A percentile compares a stretch with the other conserved stretches of the same genome.
Evolutionary conservation across 2,113 vertebrate genomes (phyloP).

Genomic region (Oncorhynchus nerka): DNA sequence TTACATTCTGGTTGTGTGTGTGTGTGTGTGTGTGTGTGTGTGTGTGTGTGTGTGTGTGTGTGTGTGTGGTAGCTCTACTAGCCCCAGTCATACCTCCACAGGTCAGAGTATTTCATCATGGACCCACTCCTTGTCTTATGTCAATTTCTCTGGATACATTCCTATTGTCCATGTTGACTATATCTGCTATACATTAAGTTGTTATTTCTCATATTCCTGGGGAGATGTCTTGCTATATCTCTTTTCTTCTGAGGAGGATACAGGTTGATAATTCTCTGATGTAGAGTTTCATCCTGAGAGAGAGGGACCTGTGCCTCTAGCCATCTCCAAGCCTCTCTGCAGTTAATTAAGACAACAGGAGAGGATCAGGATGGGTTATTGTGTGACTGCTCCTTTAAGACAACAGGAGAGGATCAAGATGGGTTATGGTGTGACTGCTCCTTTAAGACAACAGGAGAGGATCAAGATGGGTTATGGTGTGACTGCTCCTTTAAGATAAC

Average conservation of each 20-base stretch:
- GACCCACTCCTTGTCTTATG: neutral
- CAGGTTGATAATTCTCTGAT: neutral
- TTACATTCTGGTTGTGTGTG: constrained; percentile 23
- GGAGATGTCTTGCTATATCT: too few relatives aligned
- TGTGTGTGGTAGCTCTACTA: neutral
- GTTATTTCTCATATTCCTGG: too few relatives aligned
- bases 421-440: too few relatives aligned
- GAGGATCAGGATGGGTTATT: too few relatives aligned
- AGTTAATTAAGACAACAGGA: constrained; percentile 38
- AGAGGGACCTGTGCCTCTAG: constrained; percentile 25
- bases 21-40: neutral
- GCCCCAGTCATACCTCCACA: too few relatives aligned
- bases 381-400: too few relatives aligned
- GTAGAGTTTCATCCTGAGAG: constrained; percentile 10
- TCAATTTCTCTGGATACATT: neutral
- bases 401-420: too few relatives aligned
- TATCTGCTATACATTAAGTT: neutral
- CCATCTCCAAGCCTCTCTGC: constrained; percentile 42
- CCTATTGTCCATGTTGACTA: neutral
- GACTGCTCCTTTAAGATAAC: too few relatives aligned
- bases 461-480: too few relatives aligned
- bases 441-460: too few relatives aligned
- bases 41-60: constrained; percentile 4
- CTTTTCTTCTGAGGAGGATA: neutral
- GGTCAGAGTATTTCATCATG: too few relatives aligned